Percentiles rank a stretch among this genome's conserved stretches.
phyloP scores from a whole-genome alignment of 1,140 invertebrate species.

The Oryzaephilus surinamensis region DNA sequence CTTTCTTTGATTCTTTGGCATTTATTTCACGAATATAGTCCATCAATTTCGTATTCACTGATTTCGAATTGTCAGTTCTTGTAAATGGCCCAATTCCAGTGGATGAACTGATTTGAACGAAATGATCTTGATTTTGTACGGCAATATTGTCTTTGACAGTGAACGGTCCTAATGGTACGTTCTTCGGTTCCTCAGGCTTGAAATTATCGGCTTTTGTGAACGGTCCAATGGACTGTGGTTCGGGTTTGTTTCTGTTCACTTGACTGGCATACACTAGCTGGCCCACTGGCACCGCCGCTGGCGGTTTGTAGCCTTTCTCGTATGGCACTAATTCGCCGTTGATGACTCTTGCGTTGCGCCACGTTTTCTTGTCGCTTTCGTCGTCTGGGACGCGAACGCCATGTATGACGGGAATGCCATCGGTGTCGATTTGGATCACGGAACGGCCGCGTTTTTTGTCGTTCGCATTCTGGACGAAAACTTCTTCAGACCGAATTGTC shows the following conservation, averaged over 20 bases:
- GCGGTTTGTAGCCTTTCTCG: conserved; percentile 52
- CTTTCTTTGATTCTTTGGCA: conserved; percentile 45
- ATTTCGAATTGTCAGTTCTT: conserved; percentile 44
- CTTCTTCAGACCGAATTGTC: conserved; percentile 48
- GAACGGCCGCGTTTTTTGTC: conserved; percentile 40
- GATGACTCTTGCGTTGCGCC: conserved; percentile 77
- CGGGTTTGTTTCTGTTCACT: conserved; percentile 15
- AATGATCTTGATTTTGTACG: conserved; percentile 26
- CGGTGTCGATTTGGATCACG: conserved; percentile 48
- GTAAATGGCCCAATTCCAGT: conserved; percentile 44
- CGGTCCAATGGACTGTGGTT: conserved; percentile 30
- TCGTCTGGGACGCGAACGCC: conserved; percentile 73
- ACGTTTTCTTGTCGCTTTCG: conserved; percentile 64
- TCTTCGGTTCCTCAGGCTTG: background rate
- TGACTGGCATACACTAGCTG: conserved; percentile 42
- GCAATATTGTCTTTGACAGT: conserved; percentile 29
- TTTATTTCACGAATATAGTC: conserved; percentile 56
- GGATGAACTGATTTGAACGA: conserved; percentile 29
- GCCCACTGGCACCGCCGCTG: conserved; percentile 44
- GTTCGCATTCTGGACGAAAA: conserved; percentile 45
- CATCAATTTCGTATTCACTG: conserved; percentile 44
- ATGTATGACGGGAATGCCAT: conserved; percentile 67
- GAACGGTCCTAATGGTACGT: conserved; percentile 22
- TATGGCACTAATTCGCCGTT: conserved; percentile 66
- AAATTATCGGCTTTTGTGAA: conserved; percentile 25